Evolutionary conservation across 2,888 invertebrate species (phyloP), one percentile per base, ranked within the genome.

Genomic region (Netelia fuscicornis): DNA sequence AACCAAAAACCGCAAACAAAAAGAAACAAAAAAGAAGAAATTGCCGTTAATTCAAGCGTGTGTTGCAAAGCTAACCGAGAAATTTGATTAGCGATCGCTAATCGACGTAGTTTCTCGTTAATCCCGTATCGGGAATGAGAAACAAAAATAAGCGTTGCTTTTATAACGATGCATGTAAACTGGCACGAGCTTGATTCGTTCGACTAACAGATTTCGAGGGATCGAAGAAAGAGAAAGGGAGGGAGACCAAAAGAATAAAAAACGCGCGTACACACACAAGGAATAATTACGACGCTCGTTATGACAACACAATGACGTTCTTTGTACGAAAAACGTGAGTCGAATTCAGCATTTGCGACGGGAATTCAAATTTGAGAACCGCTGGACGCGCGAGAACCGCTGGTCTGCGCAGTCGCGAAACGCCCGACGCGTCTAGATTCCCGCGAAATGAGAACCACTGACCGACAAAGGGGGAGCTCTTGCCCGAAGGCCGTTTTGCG

Each of bases 401-500:
- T 37, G 20, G 56, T 17, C 71, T 17, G 23, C 9, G 11, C 13
- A 25, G 9, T 25, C 60, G 23, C 23, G 60, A 25, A 60, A 3
- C 56, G 30, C 54, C n/a, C 60, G 37, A 62, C 62, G 62, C 42
- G 9, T 56, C 56, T 67, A 62, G 17, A 37, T 56, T 54, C 70
- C 64, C 52, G 56, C 64, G 42, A 20, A 13, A 17, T 70, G 86
- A 87, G 86, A 86, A 87, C 74, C 86, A 67, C 86, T 87, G 86
- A 58, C 65, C 68, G 77, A 84, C 80, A 85, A 86, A 85, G 86
- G 86, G 84, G 85, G 76, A 76, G 67, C 80, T 72, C 60, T 67
- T 6, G 68, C 56, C 37, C 81, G 83, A 85, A 86, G 86, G 86
- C 75, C 81, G 83, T 84, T 83, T 77, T 77, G 81, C 71, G 81